Base-by-base conservation (phyloP, 2,888 invertebrate genomes). In the Drosophila siamana region DNA sequence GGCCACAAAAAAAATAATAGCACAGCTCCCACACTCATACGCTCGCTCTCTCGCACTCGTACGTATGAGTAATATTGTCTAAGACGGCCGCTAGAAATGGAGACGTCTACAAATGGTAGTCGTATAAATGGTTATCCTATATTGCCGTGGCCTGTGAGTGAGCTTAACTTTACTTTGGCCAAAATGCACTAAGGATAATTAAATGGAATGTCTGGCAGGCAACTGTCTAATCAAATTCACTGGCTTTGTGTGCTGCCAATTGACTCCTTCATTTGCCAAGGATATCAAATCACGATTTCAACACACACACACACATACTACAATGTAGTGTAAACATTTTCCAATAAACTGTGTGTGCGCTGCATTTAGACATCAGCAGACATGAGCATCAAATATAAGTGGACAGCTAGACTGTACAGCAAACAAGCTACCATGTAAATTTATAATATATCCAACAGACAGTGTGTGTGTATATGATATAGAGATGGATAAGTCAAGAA, bases 361-460 rank as follows among this genome's bases (percentile, higher is more conserved):
- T 61, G 56, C 80, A 79, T 72, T 69, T 65, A 79, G 69, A 54
- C 71, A 74, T 87, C 74, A 78, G 71, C 55, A 69, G 74, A 79
- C 69, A 87, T 79, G 85, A 79, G 69, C 86, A 87, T 89, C 82
- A 85, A 85, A 85, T 82, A 71, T 85, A 82, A 85, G 84, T 86
- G 85, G 87, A 86, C 83, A 62, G 68, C 63, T 78, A 64, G 68
- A 73, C 61, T 33, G n/a, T 41, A 48, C 5, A 44, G 50, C 78
- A 68, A 64, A 48, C 64, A 62, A 44, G 26, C 61, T 56, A n/a
- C 11, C 62, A 62, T 75, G 78, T 78, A 78, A 78, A 78, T 78
- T 63, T 60, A 50, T 41, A 70, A 64, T 43, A 38, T 30, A 6
- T 28, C 1, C 7, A 26, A 6, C 5, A 6, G 26, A 6, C 5